phyloP scores from a whole-genome alignment of 2,888 invertebrate species.

The Scaeva pyrastri region DNA sequence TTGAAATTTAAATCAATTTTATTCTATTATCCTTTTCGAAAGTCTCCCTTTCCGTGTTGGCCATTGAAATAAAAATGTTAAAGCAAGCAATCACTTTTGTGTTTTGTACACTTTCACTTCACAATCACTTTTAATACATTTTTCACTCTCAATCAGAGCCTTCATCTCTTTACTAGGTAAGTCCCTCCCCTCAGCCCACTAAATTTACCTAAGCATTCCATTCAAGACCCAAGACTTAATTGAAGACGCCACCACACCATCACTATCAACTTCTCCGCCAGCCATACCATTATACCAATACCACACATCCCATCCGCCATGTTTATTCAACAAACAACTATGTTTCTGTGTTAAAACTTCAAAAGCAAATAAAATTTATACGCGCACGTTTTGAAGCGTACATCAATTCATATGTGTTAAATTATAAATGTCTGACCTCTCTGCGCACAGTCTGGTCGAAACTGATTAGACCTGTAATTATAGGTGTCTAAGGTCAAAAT shows the following conservation, averaged over 20 bases:
- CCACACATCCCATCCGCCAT: slow-evolving; percentile 18
- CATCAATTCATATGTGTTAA: slow-evolving; percentile 20
- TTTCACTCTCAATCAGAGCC: slow-evolving; percentile 61
- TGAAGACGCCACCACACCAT: slow-evolving; percentile 8
- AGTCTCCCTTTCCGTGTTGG: background rate
- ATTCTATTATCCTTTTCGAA: background rate
- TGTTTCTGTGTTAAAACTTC: slow-evolving; percentile 51
- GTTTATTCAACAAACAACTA: slow-evolving; percentile 47
- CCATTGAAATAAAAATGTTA: background rate
- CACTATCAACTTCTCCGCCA: too few species aligned
- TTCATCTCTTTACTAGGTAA: slow-evolving; percentile 38
- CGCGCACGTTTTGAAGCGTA: background rate
- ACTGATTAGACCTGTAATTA: slow-evolving; percentile 75
- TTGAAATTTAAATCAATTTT: background rate
- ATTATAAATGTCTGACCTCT: slow-evolving; percentile 63
- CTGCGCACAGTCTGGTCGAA: slow-evolving; percentile 31
- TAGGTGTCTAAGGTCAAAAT: slow-evolving; percentile 75
- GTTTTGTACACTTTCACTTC: slow-evolving; percentile 59
- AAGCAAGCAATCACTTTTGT: slow-evolving; percentile 42
- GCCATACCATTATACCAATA: too few species aligned
- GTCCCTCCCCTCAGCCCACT: background rate
- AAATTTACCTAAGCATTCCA: background rate
- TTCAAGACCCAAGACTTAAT: background rate
- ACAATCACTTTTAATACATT: slow-evolving; percentile 66
- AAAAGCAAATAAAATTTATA: background rate